Conservation (phyloP, 1,140 invertebrate genomes). For the Phocides pigmalion region DNA sequence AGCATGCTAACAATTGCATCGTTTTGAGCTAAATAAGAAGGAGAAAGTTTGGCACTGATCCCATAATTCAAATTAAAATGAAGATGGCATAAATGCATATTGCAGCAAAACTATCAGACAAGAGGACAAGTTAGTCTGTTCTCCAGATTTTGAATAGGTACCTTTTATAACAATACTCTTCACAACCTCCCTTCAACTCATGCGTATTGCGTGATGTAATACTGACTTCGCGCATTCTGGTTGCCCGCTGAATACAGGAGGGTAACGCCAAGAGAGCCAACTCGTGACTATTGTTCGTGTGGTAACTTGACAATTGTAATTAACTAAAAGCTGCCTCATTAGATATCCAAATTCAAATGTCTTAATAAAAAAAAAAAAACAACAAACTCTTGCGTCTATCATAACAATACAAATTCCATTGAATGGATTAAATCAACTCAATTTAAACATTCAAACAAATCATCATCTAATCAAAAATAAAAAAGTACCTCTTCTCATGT, state of each 20-base stretch:
- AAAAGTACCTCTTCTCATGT: conserved; percentile 81
- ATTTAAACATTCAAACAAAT: conserved; percentile 81
- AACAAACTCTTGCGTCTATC: conserved; percentile 78
- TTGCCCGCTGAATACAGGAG: conserved; percentile 35
- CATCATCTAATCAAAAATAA: conserved; percentile 74
- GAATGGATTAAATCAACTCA: conserved; percentile 82
- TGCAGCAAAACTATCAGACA: conserved; percentile 75
- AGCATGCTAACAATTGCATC: conserved; percentile 83
- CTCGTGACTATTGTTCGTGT: conserved; percentile 72
- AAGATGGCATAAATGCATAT: conserved; percentile 81
- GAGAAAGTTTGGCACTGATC: conserved; percentile 83
- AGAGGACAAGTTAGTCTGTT: conserved; percentile 76
- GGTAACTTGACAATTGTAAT: conserved; percentile 76
- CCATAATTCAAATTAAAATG: conserved; percentile 77
- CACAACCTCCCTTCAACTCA: conserved; percentile 78
- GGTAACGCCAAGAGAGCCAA: conserved; percentile 76
- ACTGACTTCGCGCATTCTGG: conserved; percentile 54
- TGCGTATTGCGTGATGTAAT: conserved; percentile 65
- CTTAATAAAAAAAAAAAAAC: conserved; percentile 75
- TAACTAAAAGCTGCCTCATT: conserved; percentile 79
- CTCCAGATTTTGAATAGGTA: conserved; percentile 80
- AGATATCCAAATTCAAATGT: conserved; percentile 71
- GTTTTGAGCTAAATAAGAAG: conserved; percentile 82
- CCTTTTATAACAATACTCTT: conserved; percentile 82
- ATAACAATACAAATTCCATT: conserved; percentile 82